Percentiles rank a stretch among this genome's conserved stretches.
Evolutionary conservation across 1,140 invertebrate genomes (phyloP).

Genomic region (Ceratosolen fusciceps): DNA sequence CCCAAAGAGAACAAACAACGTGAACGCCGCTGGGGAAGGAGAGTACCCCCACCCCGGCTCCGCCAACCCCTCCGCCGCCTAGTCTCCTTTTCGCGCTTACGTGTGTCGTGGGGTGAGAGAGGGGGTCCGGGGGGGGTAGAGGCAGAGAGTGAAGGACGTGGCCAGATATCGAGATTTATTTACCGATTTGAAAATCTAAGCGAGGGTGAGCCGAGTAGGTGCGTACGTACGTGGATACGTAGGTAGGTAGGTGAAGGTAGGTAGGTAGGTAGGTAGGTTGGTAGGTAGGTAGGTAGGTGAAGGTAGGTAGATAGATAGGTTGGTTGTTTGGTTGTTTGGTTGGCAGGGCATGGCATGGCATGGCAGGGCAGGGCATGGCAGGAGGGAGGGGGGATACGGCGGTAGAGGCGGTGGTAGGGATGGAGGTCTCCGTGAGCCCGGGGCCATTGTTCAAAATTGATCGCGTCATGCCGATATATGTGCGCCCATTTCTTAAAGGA

Average conservation of each 20-base stretch:
- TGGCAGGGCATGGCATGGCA: background rate
- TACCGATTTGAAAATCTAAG: slow-evolving; percentile 54
- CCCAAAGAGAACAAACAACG: slow-evolving; percentile 35
- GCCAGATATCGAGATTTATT: slow-evolving; percentile 58
- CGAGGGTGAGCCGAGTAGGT: slow-evolving; percentile 31
- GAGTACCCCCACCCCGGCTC: background rate
- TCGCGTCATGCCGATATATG: slow-evolving; percentile 57
- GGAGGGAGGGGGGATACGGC: background rate
- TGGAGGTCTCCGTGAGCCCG: slow-evolving; percentile 6
- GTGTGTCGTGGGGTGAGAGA: background rate
- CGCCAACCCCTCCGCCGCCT: slow-evolving; percentile 34
- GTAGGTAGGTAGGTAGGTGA: too few species aligned
- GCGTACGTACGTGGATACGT: background rate
- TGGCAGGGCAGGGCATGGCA: background rate
- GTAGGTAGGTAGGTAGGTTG: too few species aligned
- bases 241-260: too few species aligned
- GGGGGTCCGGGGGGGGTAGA: too few species aligned
- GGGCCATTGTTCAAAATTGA: slow-evolving; percentile 56
- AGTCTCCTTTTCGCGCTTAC: slow-evolving; percentile 23
- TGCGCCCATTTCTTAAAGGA: slow-evolving; percentile 37
- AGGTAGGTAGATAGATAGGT: too few species aligned
- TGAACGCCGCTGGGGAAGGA: background rate
- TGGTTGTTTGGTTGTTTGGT: too few species aligned
- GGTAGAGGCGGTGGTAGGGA: slow-evolving; percentile 40
- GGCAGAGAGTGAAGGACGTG: slow-evolving; percentile 42